phyloP scores from a whole-genome alignment of 2,113 vertebrate genomes.

The Naja naja region DNA sequence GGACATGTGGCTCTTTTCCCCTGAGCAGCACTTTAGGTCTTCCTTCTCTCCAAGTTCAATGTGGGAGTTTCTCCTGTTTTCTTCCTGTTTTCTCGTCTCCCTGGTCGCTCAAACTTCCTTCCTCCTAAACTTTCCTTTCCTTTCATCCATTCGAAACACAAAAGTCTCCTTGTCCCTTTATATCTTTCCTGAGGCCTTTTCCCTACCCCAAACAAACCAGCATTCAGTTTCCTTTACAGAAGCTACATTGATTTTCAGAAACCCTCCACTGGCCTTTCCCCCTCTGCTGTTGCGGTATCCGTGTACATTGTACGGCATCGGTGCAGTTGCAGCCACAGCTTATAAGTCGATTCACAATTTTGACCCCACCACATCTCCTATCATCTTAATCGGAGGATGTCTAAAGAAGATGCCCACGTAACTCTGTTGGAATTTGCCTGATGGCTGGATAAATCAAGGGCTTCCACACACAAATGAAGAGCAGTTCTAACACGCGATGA shows the following conservation, averaged over 20 bases:
- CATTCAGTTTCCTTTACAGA: conserved; percentile 1
- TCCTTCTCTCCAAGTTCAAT: neutral
- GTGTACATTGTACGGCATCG: neutral
- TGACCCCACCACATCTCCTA: neutral
- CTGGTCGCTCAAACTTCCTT: neutral
- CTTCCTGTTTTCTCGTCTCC: neutral
- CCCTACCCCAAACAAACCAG: neutral
- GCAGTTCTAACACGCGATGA: neutral
- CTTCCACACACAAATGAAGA: neutral
- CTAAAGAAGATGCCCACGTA: neutral
- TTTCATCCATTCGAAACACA: neutral
- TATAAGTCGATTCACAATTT: neutral
- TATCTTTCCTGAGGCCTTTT: neutral
- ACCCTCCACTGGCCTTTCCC: neutral
- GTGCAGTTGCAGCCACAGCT: neutral
- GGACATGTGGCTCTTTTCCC: neutral
- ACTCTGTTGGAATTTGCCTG: neutral
- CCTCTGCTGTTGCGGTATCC: neutral
- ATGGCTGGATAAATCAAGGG: neutral
- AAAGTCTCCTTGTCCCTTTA: neutral
- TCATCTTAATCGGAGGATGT: neutral
- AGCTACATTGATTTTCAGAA: neutral
- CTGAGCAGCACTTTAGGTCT: neutral
- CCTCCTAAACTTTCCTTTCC: neutral
- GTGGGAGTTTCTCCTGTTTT: neutral